Base-by-base conservation (phyloP, 2,888 invertebrate genomes). In the Dioctria rufipes region DNA sequence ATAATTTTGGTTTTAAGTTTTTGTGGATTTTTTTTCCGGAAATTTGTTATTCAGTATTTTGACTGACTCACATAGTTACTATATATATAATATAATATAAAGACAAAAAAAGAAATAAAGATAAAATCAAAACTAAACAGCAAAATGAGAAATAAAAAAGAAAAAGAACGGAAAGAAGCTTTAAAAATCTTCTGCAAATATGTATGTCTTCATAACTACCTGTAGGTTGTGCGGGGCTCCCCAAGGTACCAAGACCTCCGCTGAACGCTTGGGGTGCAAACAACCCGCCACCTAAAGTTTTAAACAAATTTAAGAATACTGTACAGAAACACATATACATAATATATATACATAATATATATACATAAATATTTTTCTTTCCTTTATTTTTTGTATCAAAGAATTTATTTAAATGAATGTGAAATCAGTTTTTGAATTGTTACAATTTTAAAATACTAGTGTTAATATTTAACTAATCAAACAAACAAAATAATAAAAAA, bases 191-290 rank as follows among this genome's bases (percentile, higher is more conserved):
- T 49, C 49, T 42, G n/a, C 39, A 69, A 51, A 69, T 51, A 49
- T 60, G 61, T 80, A 80, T 54, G 4, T n/a, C 77, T 81, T 78
- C 65, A 78, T 81, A 78, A 81, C 67, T 85, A 85, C 85, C 85
- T 85, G 85, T 84, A 81, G 84, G 85, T 82, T 85, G 85, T 84
- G 85, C 84, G 85, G 86, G 84, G 87, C 90, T 89, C 87, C 90
- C 89, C 86, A 89, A 89, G 84, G 89, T 88, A 86, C 89, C 90
- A 85, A 90, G 89, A 84, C 90, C 90, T 81, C 85, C 85, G 81
- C 85, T 84, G 83, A 85, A 85, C 83, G 85, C 84, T 85, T 85
- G 86, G 84, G 90, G 90, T 85, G 90, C 90, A 86, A 90, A 90
- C 85, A 90, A 88, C 85, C 90, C 89, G 84, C 85, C 85, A 85